These are phyloP conservation scores for Ataeniobius toweri DNA, from an alignment of 2,797 vertebrate genomes.

Conservation along the genomic window DNA sequence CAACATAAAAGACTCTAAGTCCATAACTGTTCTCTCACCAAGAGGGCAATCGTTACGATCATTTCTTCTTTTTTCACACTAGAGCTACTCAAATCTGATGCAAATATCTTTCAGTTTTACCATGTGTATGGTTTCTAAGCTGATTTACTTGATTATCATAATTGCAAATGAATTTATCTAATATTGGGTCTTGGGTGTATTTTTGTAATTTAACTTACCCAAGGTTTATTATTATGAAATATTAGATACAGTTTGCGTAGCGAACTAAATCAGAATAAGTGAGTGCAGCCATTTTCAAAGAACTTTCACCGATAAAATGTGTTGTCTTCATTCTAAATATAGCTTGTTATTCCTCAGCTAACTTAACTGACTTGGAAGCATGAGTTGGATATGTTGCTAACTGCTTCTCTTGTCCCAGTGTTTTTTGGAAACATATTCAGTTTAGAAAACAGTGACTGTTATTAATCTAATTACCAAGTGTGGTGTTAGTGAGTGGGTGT, in stretches of 20 bases:
- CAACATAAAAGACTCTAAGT: background rate
- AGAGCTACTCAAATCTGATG: constrained; percentile 1
- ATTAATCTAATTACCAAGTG: background rate
- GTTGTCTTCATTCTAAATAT: background rate
- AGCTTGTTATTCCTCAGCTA: background rate
- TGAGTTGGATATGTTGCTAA: background rate
- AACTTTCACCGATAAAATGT: background rate
- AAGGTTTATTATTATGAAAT: background rate
- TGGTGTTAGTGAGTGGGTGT: background rate
- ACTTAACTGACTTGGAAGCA: background rate
- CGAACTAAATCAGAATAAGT: background rate
- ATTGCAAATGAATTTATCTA: background rate
- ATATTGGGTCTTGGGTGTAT: background rate
- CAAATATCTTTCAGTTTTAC: background rate
- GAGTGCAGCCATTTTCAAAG: background rate
- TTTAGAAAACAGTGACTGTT: background rate
- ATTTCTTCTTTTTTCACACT: background rate
- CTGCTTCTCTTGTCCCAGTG: background rate
- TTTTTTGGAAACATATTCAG: background rate
- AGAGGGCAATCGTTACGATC: constrained; percentile 9
- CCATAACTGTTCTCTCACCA: background rate
- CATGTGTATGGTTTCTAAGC: too few relatives aligned
- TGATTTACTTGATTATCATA: background rate
- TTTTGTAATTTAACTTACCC: too few relatives aligned
- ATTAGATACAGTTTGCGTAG: background rate